Percentiles rank a stretch among this genome's conserved stretches.
Evolutionary conservation across 2,888 invertebrate species (phyloP).

Genomic region (Scaptomyza polygonia): DNA sequence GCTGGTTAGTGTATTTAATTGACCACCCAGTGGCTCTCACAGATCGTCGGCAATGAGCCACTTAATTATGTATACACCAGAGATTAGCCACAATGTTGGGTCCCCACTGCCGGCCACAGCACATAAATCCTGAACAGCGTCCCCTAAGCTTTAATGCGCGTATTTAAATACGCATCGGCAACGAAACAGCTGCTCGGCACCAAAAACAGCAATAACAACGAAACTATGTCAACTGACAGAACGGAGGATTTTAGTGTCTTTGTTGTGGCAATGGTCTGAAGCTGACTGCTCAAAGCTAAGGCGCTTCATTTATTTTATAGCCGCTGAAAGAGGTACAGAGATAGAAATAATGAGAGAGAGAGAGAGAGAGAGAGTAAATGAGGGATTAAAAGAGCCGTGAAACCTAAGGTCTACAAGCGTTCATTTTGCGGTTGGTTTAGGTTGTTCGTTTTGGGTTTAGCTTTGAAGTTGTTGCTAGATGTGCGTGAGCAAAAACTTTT

Average conservation of each 20-base stretch:
- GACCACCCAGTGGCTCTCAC: conserved; percentile 18
- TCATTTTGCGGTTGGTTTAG: conserved; percentile 33
- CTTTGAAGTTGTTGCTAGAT: conserved; percentile 63
- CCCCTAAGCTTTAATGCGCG: conserved; percentile 62
- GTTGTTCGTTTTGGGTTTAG: conserved; percentile 43
- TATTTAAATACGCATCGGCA: conserved; percentile 73
- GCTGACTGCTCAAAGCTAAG: conserved; percentile 58
- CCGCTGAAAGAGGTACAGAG: conserved; percentile 17
- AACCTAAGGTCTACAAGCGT: conserved; percentile 41
- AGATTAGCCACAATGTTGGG: conserved; percentile 65
- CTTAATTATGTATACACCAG: conserved; percentile 77
- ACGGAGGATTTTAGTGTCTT: conserved; percentile 70
- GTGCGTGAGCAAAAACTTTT: conserved; percentile 61
- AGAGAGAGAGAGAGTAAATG: neutral
- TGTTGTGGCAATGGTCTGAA: conserved; percentile 53
- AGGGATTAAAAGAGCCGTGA: neutral
- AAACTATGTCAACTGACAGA: conserved; percentile 39
- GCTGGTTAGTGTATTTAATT: conserved; percentile 20
- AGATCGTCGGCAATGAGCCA: conserved; percentile 61
- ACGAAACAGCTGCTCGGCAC: conserved; percentile 31
- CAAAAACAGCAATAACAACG: conserved; percentile 20
- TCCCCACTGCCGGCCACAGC: conserved; percentile 33
- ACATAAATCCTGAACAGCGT: conserved; percentile 44
- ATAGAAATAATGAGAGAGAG: neutral
- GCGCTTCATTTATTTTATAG: conserved; percentile 80